These are phyloP conservation scores for Rhyzopertha dominica DNA, from an alignment of 1,140 invertebrate species.

Conservation along the genomic window DNA sequence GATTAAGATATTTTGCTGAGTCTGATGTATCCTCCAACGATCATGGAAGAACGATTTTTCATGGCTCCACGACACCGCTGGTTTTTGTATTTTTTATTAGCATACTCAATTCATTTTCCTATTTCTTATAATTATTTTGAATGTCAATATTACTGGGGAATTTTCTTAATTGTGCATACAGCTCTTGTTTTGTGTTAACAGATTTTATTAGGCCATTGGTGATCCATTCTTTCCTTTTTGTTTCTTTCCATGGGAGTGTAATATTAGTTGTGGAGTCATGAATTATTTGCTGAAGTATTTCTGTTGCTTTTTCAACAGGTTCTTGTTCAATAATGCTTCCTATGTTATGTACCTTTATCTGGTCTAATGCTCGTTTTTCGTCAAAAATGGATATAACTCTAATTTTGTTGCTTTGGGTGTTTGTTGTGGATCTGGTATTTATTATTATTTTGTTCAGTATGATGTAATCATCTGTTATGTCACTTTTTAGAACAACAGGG, in stretches of 20 bases:
- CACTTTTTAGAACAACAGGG: constrained; percentile 5
- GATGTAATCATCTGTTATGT: constrained; percentile 7
- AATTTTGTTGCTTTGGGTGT: background rate
- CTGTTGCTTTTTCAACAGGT: background rate
- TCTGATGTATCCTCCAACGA: background rate
- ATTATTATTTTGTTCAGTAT: constrained; percentile 7
- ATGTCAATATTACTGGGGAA: background rate
- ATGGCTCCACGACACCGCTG: no score
- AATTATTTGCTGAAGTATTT: background rate
- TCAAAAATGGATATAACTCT: background rate
- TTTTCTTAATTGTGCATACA: constrained; percentile 3
- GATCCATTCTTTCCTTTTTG: constrained; percentile 11
- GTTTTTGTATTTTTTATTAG: background rate
- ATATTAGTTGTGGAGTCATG: background rate
- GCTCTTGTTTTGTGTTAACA: constrained; percentile 1
- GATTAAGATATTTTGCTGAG: no score
- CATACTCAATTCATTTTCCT: background rate
- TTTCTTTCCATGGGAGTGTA: background rate
- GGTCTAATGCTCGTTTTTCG: background rate
- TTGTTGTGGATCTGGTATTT: constrained; percentile 3
- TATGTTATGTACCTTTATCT: background rate
- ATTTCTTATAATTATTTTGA: constrained; percentile 3
- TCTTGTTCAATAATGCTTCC: background rate
- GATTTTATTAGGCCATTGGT: constrained; percentile 12
- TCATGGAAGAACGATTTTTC: background rate